These are phyloP conservation scores for Papilio glaucus DNA, from an alignment of 1,140 invertebrate genomes.

Conservation along the genomic window DNA sequence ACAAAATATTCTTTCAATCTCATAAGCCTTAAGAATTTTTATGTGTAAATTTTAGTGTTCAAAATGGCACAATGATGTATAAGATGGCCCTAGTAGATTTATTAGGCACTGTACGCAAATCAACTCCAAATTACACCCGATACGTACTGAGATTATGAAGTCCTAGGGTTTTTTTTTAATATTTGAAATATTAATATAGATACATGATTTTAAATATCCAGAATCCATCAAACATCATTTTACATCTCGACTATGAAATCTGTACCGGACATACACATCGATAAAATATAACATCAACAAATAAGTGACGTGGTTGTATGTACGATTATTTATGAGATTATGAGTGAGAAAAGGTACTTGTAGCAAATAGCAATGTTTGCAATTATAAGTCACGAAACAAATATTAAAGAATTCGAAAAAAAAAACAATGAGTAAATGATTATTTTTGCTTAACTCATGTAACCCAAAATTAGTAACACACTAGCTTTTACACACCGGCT, in stretches of 20 bases:
- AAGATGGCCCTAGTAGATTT: too few species aligned
- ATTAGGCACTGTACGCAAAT: too few species aligned
- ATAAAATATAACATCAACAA: neutral
- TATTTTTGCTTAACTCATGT: neutral
- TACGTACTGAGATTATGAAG: too few species aligned
- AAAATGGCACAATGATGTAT: neutral
- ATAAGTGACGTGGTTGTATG: neutral
- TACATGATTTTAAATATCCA: neutral
- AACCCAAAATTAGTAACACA: neutral
- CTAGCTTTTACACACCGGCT: neutral
- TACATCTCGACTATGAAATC: neutral
- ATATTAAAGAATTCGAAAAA: neutral
- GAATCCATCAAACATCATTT: neutral
- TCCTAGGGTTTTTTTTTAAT: too few species aligned
- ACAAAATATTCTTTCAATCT: neutral
- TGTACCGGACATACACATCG: conserved; percentile 1
- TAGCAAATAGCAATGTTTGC: neutral
- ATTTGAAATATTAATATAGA: too few species aligned
- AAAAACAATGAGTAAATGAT: neutral
- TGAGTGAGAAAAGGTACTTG: neutral
- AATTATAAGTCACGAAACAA: neutral
- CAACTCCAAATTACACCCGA: too few species aligned
- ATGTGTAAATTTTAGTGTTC: neutral
- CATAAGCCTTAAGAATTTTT: neutral
- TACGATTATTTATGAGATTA: neutral